Evolutionary conservation across 2,888 invertebrate genomes (phyloP).

Genomic region (Hylaea fasciaria): DNA sequence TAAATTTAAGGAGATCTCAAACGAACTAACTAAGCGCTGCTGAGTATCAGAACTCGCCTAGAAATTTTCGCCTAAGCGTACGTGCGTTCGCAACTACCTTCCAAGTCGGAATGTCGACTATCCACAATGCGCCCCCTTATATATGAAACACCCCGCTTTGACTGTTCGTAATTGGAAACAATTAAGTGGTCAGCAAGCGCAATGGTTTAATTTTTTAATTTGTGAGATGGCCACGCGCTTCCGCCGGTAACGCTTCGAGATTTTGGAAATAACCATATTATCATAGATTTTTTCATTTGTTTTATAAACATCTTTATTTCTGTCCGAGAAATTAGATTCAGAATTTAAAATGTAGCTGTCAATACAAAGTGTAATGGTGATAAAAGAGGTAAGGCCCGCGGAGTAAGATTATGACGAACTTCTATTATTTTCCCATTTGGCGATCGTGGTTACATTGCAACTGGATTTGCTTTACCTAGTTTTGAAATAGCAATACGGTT

Average conservation of each 20-base stretch:
- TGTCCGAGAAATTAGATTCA: slow-evolving; percentile 21
- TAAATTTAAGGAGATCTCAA: slow-evolving; percentile 80
- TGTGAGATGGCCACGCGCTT: slow-evolving; percentile 71
- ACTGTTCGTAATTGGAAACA: slow-evolving; percentile 79
- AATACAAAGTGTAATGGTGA: slow-evolving; percentile 51
- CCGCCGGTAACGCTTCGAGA: slow-evolving; percentile 53
- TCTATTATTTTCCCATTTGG: slow-evolving; percentile 57
- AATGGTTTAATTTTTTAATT: slow-evolving; percentile 76
- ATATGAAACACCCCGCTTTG: slow-evolving; percentile 78
- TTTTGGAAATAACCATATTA: slow-evolving; percentile 16
- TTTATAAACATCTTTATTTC: not conserved
- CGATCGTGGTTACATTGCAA: slow-evolving; percentile 50
- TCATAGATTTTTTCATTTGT: slow-evolving; percentile 2
- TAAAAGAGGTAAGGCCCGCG: slow-evolving; percentile 54
- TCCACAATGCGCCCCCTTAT: slow-evolving; percentile 70
- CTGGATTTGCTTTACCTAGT: slow-evolving; percentile 49
- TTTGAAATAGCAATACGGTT: slow-evolving; percentile 45
- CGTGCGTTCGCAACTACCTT: slow-evolving; percentile 74
- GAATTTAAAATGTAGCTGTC: slow-evolving; percentile 43
- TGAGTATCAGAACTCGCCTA: slow-evolving; percentile 80
- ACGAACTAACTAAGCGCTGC: slow-evolving; percentile 84
- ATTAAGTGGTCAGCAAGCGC: slow-evolving; percentile 78
- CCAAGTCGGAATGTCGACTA: slow-evolving; percentile 75
- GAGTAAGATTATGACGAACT: slow-evolving; percentile 50
- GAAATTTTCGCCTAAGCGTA: slow-evolving; percentile 81